A percentile compares a stretch with the other conserved stretches of the same genome.
phyloP scores from a whole-genome alignment of 2,797 vertebrate genomes.

The Choloepus didactylus region DNA sequence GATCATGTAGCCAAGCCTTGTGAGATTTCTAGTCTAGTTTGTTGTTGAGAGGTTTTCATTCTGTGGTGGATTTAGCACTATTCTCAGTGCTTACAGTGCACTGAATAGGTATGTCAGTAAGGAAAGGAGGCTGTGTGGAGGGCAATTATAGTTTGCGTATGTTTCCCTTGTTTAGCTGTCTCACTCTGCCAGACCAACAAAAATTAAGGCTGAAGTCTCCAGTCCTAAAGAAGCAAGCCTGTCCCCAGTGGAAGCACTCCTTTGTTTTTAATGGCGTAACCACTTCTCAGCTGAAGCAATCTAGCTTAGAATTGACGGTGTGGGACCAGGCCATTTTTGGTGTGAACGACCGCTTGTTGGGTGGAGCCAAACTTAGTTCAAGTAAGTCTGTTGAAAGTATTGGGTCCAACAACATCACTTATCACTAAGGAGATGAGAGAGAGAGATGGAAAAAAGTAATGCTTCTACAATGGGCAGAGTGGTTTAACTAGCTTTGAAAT shows the following conservation, averaged over 20 bases:
- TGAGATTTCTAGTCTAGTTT: neutral
- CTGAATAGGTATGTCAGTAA: accelerated
- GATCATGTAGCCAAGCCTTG: neutral
- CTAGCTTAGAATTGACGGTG: constrained; percentile 86
- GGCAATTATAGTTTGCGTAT: accelerated
- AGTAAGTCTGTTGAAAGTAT: constrained; percentile 41
- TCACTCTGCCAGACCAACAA: constrained; percentile 85
- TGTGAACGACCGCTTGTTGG: constrained; percentile 82
- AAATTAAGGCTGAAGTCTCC: constrained; percentile 86
- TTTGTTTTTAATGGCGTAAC: constrained; percentile 87
- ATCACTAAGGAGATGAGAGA: neutral
- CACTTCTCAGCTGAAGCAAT: constrained; percentile 84
- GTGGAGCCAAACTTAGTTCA: constrained; percentile 79
- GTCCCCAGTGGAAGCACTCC: constrained; percentile 89
- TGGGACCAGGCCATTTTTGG: constrained; percentile 87
- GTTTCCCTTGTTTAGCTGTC: constrained; percentile 83
- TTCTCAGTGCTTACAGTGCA: neutral
- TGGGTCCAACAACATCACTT: neutral
- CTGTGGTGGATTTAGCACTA: accelerated
- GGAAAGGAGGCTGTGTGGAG: accelerated
- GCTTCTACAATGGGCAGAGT: neutral
- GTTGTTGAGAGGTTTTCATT: neutral
- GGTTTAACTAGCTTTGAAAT: neutral
- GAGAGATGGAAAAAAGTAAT: neutral
- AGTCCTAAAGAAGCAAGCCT: constrained; percentile 85